Evolutionary conservation across 2,797 vertebrate genomes (phyloP).

Genomic region (Enteromius radiatus): DNA sequence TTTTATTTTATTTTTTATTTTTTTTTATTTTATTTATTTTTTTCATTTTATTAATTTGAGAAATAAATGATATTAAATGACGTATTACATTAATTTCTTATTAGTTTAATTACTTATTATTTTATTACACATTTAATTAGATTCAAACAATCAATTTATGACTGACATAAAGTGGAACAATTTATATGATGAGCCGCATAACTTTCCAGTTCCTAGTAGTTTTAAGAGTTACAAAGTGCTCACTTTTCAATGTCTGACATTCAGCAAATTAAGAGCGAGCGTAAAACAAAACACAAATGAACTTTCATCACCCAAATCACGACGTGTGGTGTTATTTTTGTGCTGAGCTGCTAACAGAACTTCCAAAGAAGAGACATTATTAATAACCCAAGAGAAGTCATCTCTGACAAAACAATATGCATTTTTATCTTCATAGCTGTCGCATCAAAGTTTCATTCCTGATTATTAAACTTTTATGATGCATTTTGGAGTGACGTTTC

Average conservation of each 20-base stretch:
- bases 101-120: too few relatives aligned
- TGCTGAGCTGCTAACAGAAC: too few relatives aligned
- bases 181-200: too few relatives aligned
- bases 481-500: slow-evolving; percentile 6
- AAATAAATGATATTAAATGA: too few relatives aligned
- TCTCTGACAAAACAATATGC: background rate
- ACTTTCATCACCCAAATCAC: background rate
- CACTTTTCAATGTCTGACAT: background rate
- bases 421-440: background rate
- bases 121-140: too few relatives aligned
- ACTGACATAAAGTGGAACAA: too few relatives aligned
- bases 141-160: too few relatives aligned
- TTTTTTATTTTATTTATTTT: too few relatives aligned
- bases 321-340: background rate
- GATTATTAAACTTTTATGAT: background rate
- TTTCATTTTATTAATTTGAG: too few relatives aligned
- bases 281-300: background rate
- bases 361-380: background rate
- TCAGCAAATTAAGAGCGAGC: background rate
- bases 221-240: background rate
- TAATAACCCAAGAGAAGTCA: background rate
- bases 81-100: too few relatives aligned
- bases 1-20: too few relatives aligned
- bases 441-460: background rate
- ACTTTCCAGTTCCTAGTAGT: too few relatives aligned